Evolutionary conservation across 2,113 vertebrate species (phyloP).

Genomic region (Cyphomyrus discorhynchus): DNA sequence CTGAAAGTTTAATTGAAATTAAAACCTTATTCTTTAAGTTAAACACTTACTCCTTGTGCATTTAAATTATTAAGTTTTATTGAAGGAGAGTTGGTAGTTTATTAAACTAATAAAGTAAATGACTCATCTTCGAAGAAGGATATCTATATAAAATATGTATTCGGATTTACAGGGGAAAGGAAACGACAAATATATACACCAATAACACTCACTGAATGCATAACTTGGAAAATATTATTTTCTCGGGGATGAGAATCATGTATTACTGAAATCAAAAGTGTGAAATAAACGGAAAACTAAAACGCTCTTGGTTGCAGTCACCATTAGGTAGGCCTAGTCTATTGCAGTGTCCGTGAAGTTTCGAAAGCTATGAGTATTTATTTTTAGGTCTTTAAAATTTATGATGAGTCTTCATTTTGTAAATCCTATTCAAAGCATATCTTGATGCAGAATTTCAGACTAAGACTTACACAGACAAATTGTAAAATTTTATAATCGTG

Average conservation of each 20-base stretch:
- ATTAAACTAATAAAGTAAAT: background rate
- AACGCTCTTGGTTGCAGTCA: background rate
- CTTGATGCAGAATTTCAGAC: background rate
- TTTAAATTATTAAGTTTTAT: background rate
- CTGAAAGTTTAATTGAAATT: background rate
- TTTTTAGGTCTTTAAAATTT: background rate
- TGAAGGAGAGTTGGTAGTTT: background rate
- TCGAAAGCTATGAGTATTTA: background rate
- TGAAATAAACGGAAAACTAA: background rate
- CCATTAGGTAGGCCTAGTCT: background rate
- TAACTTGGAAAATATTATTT: background rate
- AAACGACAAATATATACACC: background rate
- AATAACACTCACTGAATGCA: background rate
- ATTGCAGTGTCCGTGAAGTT: background rate
- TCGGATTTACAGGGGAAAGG: background rate
- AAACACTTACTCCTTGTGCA: background rate
- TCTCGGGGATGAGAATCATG: background rate
- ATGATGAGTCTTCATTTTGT: background rate
- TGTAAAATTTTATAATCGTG: background rate
- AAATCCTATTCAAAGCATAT: background rate
- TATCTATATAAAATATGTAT: background rate
- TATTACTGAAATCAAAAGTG: background rate
- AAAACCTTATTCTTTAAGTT: background rate
- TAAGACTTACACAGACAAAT: background rate
- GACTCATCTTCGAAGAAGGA: background rate